A percentile compares a stretch with the other conserved stretches of the same genome.
Evolutionary conservation across 2,888 invertebrate species (phyloP).

Genomic region (Hypomecis atomaria): DNA sequence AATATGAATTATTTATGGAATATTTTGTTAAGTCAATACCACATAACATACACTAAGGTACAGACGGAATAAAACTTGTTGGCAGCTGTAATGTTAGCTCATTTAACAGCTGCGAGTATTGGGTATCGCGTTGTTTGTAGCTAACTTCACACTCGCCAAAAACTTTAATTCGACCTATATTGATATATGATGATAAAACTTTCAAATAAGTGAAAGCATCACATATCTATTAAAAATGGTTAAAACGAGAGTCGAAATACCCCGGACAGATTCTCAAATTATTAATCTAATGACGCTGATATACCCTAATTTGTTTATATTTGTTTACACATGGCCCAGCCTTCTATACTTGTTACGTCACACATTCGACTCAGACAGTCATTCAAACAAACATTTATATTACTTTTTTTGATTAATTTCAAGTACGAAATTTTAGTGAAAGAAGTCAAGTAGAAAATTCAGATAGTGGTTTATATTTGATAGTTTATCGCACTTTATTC

Average conservation of each 20-base stretch:
- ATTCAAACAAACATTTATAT: background rate
- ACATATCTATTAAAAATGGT: constrained; percentile 47
- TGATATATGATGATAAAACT: constrained; percentile 10
- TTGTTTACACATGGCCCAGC: constrained; percentile 73
- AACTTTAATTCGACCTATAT: background rate
- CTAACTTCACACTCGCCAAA: too few species aligned
- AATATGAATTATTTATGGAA: constrained; percentile 8
- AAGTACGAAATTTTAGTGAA: too few species aligned
- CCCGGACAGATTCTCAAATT: constrained; percentile 8
- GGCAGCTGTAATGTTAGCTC: too few species aligned
- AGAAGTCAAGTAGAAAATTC: too few species aligned
- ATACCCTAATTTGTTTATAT: constrained; percentile 30
- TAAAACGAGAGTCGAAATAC: constrained; percentile 10
- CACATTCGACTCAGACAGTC: constrained; percentile 17
- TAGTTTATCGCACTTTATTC: too few species aligned
- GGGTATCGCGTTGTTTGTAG: too few species aligned
- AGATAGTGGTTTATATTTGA: too few species aligned
- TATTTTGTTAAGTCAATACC: constrained; percentile 8
- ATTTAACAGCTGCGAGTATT: too few species aligned
- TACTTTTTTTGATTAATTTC: too few species aligned
- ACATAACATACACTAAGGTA: background rate
- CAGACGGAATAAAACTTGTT: too few species aligned
- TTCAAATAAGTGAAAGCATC: constrained; percentile 45
- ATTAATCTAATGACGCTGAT: constrained; percentile 11
- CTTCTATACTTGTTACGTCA: constrained; percentile 46